Evolutionary conservation across 2,888 invertebrate species (phyloP).

Genomic region (Cabera pusaria): DNA sequence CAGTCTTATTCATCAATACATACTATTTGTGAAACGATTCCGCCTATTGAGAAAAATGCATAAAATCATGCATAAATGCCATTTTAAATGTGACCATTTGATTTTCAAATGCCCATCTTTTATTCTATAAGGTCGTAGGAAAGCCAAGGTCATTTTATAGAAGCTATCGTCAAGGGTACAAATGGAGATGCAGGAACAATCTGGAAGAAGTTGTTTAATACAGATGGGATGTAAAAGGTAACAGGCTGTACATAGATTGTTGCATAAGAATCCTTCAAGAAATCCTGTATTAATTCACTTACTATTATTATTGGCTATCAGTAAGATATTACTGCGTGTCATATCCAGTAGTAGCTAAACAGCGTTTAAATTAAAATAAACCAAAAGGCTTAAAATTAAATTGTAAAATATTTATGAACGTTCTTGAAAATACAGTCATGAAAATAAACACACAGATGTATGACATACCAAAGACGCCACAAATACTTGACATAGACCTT

Average conservation of each 20-base stretch:
- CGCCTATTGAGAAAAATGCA: conserved; percentile 26
- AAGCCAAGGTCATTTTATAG: conserved; percentile 43
- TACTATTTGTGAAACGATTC: conserved; percentile 32
- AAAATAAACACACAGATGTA: too few relatives aligned
- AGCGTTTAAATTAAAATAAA: too few relatives aligned
- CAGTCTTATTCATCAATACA: conserved; percentile 28
- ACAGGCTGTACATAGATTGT: background rate
- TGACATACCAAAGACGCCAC: too few relatives aligned
- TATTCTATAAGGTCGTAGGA: conserved; percentile 41
- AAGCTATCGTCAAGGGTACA: conserved; percentile 41
- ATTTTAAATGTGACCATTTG: conserved; percentile 38
- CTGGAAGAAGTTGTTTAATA: conserved; percentile 42
- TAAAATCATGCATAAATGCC: conserved; percentile 39
- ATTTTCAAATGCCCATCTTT: conserved; percentile 49
- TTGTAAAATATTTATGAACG: too few relatives aligned
- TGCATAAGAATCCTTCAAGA: conserved; percentile 4
- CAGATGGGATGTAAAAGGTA: conserved; percentile 21
- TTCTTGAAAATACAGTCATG: too few relatives aligned
- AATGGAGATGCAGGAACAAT: conserved; percentile 50
- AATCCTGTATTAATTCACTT: too few relatives aligned
- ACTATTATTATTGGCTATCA: too few relatives aligned
- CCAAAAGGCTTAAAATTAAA: too few relatives aligned
- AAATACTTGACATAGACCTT: conserved; percentile 5
- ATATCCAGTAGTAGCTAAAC: too few relatives aligned
- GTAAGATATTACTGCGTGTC: too few relatives aligned